Evolutionary conservation across 2,113 vertebrate genomes (phyloP), one percentile per base, ranked within the genome.

Genomic region (Alaudala cheleensis): DNA sequence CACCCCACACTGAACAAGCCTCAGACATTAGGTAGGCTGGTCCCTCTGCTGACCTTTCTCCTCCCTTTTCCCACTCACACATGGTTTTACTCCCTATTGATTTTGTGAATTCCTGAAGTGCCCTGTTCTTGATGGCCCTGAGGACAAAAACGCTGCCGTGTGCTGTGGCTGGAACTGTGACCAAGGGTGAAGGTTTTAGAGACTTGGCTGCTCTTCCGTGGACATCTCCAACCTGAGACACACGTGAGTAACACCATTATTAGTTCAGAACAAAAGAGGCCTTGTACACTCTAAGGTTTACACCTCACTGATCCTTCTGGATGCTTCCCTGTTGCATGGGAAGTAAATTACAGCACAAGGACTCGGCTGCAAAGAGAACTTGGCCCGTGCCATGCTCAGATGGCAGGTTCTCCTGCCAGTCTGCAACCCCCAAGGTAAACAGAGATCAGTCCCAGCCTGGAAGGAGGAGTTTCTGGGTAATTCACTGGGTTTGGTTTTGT

Each of bases 371-470:
- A 67, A 34, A 44, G 34, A 56, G 61, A 64, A 72, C 15, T 66
- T 95, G 91, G 62, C 78, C 62, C 1, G 2, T 73, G 21, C n/a
- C 6, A 1, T 44, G 66, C 88, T 90, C 76, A 91, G 82, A 95
- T 91, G 84, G 70, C 39, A 78, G 25, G 72, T 29, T 81, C 56
- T 72, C n/a, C 71, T 95, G 89, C 81, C 81, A 89, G 85, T 92
- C 56, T 94, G 40, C 31, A 96, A n/a, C 51, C 54, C 33, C 44
- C 20, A 44, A 78, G 86, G 91, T 92, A 83, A 96, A 93, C 12
- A 90, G 86, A 95, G 42, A 96, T 76, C 39, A 78, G 56, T 66
- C 47, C 50, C 65, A 96, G 51, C 44, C 78, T 66, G 60, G 66
- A 74, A 96, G 73, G 69, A 95, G 87, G 39, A 91, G 64, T 73